Evolutionary conservation across 2,888 invertebrate genomes (phyloP).

Genomic region (Pheosia tremula): DNA sequence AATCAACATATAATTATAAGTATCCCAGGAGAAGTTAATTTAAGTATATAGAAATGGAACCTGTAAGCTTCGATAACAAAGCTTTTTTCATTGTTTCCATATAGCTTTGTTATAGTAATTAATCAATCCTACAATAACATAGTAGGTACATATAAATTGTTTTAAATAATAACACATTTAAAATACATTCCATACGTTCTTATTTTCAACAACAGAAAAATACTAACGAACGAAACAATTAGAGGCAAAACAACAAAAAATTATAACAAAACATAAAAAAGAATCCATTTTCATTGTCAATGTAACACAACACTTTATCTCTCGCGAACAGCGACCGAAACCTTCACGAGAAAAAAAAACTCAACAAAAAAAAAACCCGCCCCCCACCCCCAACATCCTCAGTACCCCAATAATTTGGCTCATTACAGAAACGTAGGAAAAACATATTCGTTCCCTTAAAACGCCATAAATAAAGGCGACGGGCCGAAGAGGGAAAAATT

Average conservation of each 20-base stretch:
- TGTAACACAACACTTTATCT: conserved; percentile 64
- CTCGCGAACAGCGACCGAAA: conserved; percentile 48
- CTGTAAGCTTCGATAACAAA: too few relatives aligned
- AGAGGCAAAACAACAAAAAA: neutral
- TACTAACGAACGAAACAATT: neutral
- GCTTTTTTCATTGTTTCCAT: too few relatives aligned
- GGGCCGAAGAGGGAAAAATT: conserved; percentile 77
- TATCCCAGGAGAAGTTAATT: too few relatives aligned
- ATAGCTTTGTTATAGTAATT: too few relatives aligned
- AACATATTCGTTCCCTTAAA: conserved; percentile 80
- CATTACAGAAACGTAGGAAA: conserved; percentile 79
- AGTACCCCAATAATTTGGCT: conserved; percentile 80
- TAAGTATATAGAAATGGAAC: too few relatives aligned
- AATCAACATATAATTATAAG: too few relatives aligned
- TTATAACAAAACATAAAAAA: conserved; percentile 1
- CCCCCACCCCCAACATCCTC: conserved; percentile 65
- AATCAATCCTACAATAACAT: too few relatives aligned
- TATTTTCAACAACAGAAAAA: neutral
- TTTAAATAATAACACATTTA: too few relatives aligned
- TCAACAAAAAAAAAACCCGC: conserved; percentile 52
- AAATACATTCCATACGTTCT: too few relatives aligned
- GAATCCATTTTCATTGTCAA: conserved; percentile 11
- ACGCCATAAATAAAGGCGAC: conserved; percentile 80
- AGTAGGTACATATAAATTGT: too few relatives aligned
- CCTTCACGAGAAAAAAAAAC: conserved; percentile 23